phyloP scores from a whole-genome alignment of 2,888 invertebrate species.

The Boloria selene region DNA sequence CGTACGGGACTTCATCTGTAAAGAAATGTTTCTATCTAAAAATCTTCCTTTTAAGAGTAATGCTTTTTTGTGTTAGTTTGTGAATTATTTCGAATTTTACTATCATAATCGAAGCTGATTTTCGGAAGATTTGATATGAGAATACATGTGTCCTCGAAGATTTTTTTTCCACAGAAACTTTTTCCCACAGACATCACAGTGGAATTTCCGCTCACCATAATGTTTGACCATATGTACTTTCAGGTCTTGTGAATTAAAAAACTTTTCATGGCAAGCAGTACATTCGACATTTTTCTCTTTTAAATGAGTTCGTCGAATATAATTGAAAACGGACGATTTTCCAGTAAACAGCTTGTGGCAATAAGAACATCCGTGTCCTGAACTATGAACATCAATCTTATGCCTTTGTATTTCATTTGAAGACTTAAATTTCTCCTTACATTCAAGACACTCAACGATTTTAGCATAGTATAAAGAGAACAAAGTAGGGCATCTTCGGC shows the following conservation, averaged over 20 bases:
- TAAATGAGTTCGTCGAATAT: constrained; percentile 61
- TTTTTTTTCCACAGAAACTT: constrained; percentile 82
- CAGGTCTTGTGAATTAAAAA: constrained; percentile 60
- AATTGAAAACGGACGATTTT: constrained; percentile 63
- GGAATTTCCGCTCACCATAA: constrained; percentile 73
- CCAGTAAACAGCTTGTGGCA: constrained; percentile 62
- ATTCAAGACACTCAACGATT: constrained; percentile 55
- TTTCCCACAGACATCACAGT: constrained; percentile 83
- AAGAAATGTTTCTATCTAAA: constrained; percentile 66
- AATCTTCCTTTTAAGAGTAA: constrained; percentile 44
- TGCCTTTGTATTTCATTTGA: constrained; percentile 62
- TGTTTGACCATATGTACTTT: constrained; percentile 76
- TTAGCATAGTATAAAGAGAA: too few relatives aligned
- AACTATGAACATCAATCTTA: constrained; percentile 53
- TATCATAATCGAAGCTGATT: constrained; percentile 41
- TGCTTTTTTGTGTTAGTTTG: constrained; percentile 12
- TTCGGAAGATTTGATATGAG: constrained; percentile 50
- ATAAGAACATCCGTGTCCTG: constrained; percentile 61
- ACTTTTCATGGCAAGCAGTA: constrained; percentile 57
- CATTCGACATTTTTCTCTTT: constrained; percentile 69
- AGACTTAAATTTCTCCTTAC: constrained; percentile 61
- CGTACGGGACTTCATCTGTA: constrained; percentile 69
- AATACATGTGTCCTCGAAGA: constrained; percentile 77
- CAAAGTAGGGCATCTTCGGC: too few relatives aligned
- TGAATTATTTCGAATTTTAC: constrained; percentile 11